phyloP scores from a whole-genome alignment of 2,113 vertebrate genomes.

The Nesoenas mayeri region DNA sequence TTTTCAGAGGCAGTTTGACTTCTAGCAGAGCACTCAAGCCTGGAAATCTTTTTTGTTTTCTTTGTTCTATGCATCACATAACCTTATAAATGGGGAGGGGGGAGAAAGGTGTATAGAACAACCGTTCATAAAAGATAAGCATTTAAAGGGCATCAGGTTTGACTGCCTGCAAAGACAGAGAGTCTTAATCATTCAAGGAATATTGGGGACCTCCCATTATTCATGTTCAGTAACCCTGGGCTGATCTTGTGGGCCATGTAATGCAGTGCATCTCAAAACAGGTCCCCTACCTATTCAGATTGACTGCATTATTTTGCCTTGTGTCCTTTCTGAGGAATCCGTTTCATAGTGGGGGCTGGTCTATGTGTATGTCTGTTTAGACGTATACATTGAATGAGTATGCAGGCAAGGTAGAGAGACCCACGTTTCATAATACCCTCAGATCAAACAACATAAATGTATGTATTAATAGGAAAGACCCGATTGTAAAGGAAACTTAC shows the following conservation, averaged over 20 bases:
- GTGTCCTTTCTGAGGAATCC: neutral
- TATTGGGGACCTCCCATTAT: fast-evolving
- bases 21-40: neutral
- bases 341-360: neutral
- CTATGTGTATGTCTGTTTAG: neutral
- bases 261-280: neutral
- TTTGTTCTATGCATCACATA: neutral
- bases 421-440: neutral
- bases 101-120: neutral
- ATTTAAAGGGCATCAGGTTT: neutral
- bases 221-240: neutral
- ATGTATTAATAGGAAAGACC: neutral
- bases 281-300: neutral
- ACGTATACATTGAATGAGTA: neutral
- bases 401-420: neutral
- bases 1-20: neutral
- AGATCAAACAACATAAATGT: neutral
- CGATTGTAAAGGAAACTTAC: neutral
- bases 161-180: neutral
- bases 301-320: neutral
- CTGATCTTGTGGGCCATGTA: neutral
- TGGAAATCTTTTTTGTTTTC: neutral
- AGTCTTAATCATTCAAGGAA: neutral
- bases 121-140: neutral
- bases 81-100: neutral